These are phyloP conservation scores for Didymodactylos carnosus DNA, from an alignment of 2,888 invertebrate genomes.

Conservation along the genomic window DNA sequence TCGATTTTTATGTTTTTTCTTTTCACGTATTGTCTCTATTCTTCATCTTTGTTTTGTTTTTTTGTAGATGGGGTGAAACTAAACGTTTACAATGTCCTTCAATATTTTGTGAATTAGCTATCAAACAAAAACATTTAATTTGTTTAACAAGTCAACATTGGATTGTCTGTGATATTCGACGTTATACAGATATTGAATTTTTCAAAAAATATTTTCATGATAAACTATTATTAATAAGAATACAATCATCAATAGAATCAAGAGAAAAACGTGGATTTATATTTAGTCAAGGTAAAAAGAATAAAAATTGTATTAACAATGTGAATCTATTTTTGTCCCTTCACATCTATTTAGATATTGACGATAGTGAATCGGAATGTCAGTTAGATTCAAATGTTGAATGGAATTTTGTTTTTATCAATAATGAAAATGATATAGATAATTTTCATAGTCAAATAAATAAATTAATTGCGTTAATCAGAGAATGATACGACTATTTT, in stretches of 20 bases:
- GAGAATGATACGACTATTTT: neutral
- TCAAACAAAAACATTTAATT: neutral
- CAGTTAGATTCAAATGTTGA: neutral
- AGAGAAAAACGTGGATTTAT: neutral
- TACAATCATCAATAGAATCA: neutral
- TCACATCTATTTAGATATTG: too few species aligned
- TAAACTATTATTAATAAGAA: neutral
- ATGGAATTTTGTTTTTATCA: neutral
- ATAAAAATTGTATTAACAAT: too few species aligned
- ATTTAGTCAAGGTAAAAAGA: neutral
- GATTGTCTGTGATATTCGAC: neutral
- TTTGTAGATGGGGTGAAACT: neutral
- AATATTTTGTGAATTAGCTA: neutral
- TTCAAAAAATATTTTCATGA: neutral
- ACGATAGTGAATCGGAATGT: neutral
- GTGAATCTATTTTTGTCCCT: too few species aligned
- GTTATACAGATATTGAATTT: neutral
- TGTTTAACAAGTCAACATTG: neutral
- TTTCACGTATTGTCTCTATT: too few species aligned
- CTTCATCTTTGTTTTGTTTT: too few species aligned
- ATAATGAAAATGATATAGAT: neutral
- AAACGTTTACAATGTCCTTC: neutral
- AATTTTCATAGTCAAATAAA: neutral
- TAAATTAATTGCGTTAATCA: neutral
- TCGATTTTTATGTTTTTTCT: too few species aligned